Evolutionary conservation across 2,888 invertebrate genomes (phyloP).

Genomic region (Lasioglossum pauxillum): DNA sequence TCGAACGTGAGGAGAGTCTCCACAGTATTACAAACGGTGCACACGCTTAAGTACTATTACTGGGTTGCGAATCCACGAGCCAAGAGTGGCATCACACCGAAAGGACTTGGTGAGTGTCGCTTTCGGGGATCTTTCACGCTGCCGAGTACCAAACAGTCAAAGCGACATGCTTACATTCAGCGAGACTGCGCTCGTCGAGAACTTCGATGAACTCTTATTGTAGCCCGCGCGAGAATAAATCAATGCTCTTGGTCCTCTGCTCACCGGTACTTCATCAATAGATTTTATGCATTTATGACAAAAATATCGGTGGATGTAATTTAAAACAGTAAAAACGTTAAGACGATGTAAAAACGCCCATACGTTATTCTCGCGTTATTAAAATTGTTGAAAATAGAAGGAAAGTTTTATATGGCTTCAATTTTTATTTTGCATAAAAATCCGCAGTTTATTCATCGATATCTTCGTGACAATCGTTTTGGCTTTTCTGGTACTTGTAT

Average conservation of each 20-base stretch:
- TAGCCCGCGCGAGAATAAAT: background rate
- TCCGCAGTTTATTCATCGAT: too few relatives aligned
- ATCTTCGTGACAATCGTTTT: background rate
- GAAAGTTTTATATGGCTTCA: too few relatives aligned
- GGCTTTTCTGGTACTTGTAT: too few relatives aligned
- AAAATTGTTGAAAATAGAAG: too few relatives aligned
- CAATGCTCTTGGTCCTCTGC: background rate
- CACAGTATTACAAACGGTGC: slow-evolving; percentile 98
- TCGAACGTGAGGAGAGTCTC: slow-evolving; percentile 98
- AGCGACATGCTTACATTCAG: background rate
- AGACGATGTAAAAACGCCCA: too few relatives aligned
- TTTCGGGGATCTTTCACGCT: background rate
- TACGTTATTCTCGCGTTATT: too few relatives aligned
- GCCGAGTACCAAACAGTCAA: background rate
- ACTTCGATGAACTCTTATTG: background rate
- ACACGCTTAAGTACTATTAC: slow-evolving; percentile 99
- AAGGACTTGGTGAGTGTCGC: slow-evolving; percentile 91
- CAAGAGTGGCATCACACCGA: slow-evolving; percentile 97
- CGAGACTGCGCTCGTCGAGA: background rate
- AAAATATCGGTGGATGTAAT: too few relatives aligned
- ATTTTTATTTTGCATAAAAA: too few relatives aligned
- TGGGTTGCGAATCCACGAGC: slow-evolving; percentile 98
- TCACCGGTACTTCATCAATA: background rate
- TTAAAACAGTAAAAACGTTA: too few relatives aligned
- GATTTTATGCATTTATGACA: too few relatives aligned